Conservation (phyloP, 2,888 invertebrate species). For the Pterostichus niger region DNA sequence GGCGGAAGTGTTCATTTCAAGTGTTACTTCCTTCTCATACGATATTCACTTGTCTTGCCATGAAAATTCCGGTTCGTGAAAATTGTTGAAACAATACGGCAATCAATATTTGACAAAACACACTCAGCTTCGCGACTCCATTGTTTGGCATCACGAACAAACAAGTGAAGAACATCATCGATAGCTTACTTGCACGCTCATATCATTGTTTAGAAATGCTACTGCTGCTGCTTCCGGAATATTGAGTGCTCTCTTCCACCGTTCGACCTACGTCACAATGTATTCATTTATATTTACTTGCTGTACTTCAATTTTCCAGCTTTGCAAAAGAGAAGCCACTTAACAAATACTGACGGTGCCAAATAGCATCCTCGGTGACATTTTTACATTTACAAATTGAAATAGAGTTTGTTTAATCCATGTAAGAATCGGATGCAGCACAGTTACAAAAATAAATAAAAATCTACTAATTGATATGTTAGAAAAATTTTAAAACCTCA, state of each 20-base stretch:
- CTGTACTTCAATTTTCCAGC: background rate
- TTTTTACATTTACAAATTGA: too few relatives aligned
- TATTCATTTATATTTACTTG: slow-evolving; percentile 6
- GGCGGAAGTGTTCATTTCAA: slow-evolving; percentile 59
- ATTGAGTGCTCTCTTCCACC: slow-evolving; percentile 21
- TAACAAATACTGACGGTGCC: background rate
- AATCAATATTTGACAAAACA: slow-evolving; percentile 67
- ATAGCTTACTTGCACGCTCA: slow-evolving; percentile 39
- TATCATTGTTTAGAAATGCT: slow-evolving; percentile 37
- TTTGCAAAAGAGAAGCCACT: background rate
- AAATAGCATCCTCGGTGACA: too few relatives aligned
- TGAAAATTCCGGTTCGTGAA: slow-evolving; percentile 49
- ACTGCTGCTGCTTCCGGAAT: slow-evolving; percentile 29
- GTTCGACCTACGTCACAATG: background rate
- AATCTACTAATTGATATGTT: too few relatives aligned
- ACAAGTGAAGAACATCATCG: slow-evolving; percentile 35
- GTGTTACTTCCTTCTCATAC: slow-evolving; percentile 50
- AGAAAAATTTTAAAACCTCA: too few relatives aligned
- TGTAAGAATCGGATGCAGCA: too few relatives aligned
- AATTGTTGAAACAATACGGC: slow-evolving; percentile 65
- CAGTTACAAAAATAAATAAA: too few relatives aligned
- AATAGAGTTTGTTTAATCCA: too few relatives aligned
- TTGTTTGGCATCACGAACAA: slow-evolving; percentile 67
- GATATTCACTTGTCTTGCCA: slow-evolving; percentile 13
- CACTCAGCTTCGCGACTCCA: slow-evolving; percentile 56